Evolutionary conservation across 1,140 invertebrate genomes (phyloP).

Genomic region (Meloidogyne chitwoodi): DNA sequence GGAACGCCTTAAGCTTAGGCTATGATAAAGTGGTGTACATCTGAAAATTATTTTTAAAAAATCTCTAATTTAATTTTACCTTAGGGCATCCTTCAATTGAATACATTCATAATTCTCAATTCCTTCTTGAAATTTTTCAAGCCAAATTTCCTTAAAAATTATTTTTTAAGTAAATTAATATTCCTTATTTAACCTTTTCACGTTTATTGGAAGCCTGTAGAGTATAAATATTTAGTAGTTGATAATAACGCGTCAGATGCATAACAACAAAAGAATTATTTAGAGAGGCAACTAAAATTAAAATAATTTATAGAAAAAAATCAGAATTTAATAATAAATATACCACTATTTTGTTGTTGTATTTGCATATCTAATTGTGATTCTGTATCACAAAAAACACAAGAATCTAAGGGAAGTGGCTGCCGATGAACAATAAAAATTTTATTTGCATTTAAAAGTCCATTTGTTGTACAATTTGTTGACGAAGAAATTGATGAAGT

Average conservation of each 20-base stretch:
- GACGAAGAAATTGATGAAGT: not conserved
- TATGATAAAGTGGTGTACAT: constrained; percentile 38
- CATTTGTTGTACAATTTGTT: not conserved
- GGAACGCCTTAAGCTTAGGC: constrained; percentile 20
- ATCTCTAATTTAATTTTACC: constrained; percentile 30
- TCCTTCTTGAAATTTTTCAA: constrained; percentile 58
- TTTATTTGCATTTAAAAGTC: constrained; percentile 38
- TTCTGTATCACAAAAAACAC: constrained; percentile 69
- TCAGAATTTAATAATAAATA: not conserved
- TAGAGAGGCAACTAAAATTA: constrained; percentile 39
- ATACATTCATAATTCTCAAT: constrained; percentile 59
- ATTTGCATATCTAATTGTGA: constrained; percentile 63
- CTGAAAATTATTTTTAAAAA: constrained; percentile 27
- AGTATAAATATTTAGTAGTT: constrained; percentile 55
- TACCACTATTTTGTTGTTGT: constrained; percentile 47
- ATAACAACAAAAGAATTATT: constrained; percentile 59
- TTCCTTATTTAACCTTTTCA: constrained; percentile 37
- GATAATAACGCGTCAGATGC: constrained; percentile 58
- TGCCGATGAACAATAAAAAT: constrained; percentile 69
- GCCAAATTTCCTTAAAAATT: constrained; percentile 51
- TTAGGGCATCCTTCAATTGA: constrained; percentile 57
- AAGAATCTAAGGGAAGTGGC: constrained; percentile 69
- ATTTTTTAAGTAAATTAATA: not conserved
- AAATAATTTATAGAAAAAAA: not conserved
- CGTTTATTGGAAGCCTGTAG: constrained; percentile 48